phyloP scores from a whole-genome alignment of 2,888 invertebrate genomes.

The Ischnus inquisitorius region DNA sequence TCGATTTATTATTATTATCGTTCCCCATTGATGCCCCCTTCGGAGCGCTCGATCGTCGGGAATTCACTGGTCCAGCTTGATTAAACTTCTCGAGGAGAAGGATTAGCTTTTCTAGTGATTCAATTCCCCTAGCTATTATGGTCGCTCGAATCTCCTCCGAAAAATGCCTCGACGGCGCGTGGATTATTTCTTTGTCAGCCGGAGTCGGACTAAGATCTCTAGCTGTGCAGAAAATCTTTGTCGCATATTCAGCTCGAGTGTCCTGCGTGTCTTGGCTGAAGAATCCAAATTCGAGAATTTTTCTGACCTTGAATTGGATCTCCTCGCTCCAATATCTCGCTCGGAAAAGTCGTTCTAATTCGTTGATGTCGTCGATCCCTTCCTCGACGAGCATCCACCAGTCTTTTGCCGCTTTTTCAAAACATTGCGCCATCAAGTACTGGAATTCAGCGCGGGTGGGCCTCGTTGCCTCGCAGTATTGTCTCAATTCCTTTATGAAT shows the following conservation, averaged over 20 bases:
- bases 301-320: neutral
- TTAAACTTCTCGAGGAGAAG: constrained; percentile 5
- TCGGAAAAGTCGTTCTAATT: neutral
- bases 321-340: constrained; percentile 14
- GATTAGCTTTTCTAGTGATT: neutral
- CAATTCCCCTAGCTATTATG: neutral
- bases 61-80: neutral
- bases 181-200: neutral
- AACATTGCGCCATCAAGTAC: neutral
- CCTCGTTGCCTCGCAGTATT: constrained; percentile 10
- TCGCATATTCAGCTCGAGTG: neutral
- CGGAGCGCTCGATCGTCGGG: neutral
- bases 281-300: neutral
- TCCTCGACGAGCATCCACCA: constrained; percentile 10
- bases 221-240: neutral
- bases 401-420: constrained; percentile 7
- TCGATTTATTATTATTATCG: neutral
- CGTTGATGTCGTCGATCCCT: neutral
- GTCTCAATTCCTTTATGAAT: neutral
- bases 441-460: neutral
- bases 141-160: neutral
- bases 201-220: neutral
- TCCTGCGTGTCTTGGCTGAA: neutral
- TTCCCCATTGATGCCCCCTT: neutral
- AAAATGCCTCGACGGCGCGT: constrained; percentile 1